phyloP scores from a whole-genome alignment of 2,888 invertebrate genomes.

The Lobophora halterata region DNA sequence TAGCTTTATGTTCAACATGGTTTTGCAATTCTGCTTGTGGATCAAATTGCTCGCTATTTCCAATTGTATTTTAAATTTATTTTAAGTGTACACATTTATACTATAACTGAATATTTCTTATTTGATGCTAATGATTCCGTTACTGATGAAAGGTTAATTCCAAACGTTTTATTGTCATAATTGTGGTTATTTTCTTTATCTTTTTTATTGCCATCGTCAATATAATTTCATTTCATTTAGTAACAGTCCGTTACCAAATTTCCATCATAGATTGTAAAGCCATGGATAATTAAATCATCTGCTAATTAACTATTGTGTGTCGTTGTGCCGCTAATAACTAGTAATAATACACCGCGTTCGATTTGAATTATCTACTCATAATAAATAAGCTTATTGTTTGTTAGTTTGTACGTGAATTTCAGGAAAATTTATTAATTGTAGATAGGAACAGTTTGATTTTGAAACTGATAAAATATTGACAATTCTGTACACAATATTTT shows the following conservation, averaged over 20 bases:
- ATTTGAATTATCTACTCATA: conserved; percentile 18
- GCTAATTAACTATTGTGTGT: conserved; percentile 36
- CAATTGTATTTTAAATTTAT: conserved; percentile 1
- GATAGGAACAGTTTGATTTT: too few species aligned
- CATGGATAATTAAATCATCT: conserved; percentile 29
- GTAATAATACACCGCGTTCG: conserved; percentile 32
- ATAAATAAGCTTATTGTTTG: conserved; percentile 9
- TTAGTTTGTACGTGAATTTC: neutral
- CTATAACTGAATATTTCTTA: too few species aligned
- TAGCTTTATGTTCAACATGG: conserved; percentile 29
- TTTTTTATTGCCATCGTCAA: neutral
- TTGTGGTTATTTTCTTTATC: neutral
- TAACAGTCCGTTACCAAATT: conserved; percentile 13
- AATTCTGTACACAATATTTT: too few species aligned
- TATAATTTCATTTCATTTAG: neutral
- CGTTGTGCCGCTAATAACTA: conserved; percentile 32
- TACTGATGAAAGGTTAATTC: too few species aligned
- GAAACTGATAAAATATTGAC: too few species aligned
- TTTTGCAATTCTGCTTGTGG: conserved; percentile 32
- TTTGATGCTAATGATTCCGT: too few species aligned
- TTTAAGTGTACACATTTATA: too few species aligned
- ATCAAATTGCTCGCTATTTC: conserved; percentile 6
- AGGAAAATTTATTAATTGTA: too few species aligned
- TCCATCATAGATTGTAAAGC: conserved; percentile 19
- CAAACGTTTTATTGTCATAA: conserved; percentile 6